Conservation (phyloP, 2,888 invertebrate genomes). For the Microctonus aethiopoides region DNA sequence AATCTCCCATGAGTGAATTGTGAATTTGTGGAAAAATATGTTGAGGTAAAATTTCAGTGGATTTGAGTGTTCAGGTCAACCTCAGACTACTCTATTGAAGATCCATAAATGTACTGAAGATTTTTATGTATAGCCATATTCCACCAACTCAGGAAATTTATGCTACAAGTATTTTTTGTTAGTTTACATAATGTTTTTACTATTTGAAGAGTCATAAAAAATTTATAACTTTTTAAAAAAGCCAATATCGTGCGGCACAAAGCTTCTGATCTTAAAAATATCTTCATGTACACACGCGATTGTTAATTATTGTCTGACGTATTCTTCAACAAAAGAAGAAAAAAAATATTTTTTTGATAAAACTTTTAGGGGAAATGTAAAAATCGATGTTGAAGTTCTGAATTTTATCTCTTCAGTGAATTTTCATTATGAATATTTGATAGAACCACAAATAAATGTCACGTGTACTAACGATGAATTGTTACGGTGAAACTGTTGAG, state of each 20-base stretch:
- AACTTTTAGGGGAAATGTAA: too few species aligned
- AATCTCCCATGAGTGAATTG: too few species aligned
- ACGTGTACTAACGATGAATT: neutral
- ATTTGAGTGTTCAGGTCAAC: neutral
- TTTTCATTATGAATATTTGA: neutral
- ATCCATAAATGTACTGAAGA: neutral
- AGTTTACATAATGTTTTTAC: neutral
- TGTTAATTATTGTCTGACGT: neutral
- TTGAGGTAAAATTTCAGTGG: neutral
- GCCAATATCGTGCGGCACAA: too few species aligned
- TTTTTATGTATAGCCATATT: neutral
- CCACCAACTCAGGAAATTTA: neutral
- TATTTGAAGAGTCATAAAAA: neutral
- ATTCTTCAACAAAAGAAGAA: neutral
- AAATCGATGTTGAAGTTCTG: neutral
- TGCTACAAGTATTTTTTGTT: neutral
- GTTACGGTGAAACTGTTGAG: neutral
- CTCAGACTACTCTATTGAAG: neutral
- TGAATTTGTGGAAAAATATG: neutral
- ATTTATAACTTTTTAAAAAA: neutral
- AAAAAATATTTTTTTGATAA: neutral
- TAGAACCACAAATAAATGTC: neutral
- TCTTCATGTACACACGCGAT: neutral
- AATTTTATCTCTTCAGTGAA: neutral
- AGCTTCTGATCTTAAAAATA: neutral